Percentiles rank a stretch among this genome's conserved stretches.
Conservation (phyloP, 2,888 invertebrate genomes). For the Oscheius myriophilus region DNA sequence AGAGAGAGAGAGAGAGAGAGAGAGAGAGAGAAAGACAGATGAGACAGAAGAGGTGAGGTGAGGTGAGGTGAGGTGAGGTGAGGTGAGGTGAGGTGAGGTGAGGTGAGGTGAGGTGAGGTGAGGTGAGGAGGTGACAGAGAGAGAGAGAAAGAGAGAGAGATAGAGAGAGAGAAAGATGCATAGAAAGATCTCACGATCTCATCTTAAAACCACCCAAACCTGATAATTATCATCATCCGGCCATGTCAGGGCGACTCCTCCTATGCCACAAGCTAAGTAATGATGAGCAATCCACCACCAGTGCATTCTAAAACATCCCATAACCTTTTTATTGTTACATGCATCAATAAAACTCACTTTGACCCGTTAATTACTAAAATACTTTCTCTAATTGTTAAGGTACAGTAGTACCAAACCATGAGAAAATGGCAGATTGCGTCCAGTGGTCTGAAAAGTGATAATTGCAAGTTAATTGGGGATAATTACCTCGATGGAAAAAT, state of each 20-base stretch:
- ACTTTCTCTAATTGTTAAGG: conserved; percentile 95
- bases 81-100: no score
- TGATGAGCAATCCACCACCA: conserved; percentile 99
- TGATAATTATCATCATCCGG: conserved; percentile 86
- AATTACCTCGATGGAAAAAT: conserved; percentile 39
- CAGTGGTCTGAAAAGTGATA: conserved; percentile 71
- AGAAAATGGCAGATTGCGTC: conserved; percentile 80
- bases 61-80: no score
- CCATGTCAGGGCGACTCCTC: conserved; percentile 96
- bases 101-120: no score
- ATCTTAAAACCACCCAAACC: neutral
- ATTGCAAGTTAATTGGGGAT: no score
- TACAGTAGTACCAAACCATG: conserved; percentile 99
- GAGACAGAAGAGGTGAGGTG: no score
- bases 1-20: no score
- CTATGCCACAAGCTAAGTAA: conserved; percentile 92
- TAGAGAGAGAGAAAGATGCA: no score
- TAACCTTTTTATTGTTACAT: neutral
- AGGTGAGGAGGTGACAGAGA: no score
- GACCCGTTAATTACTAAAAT: conserved; percentile 98
- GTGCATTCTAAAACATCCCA: conserved; percentile 69
- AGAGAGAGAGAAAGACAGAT: no score
- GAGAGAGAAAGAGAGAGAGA: no score
- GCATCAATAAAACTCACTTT: conserved; percentile 71
- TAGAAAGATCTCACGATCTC: neutral